Conservation (phyloP, 2,888 invertebrate genomes). For the Stenolophus ochropezus region DNA sequence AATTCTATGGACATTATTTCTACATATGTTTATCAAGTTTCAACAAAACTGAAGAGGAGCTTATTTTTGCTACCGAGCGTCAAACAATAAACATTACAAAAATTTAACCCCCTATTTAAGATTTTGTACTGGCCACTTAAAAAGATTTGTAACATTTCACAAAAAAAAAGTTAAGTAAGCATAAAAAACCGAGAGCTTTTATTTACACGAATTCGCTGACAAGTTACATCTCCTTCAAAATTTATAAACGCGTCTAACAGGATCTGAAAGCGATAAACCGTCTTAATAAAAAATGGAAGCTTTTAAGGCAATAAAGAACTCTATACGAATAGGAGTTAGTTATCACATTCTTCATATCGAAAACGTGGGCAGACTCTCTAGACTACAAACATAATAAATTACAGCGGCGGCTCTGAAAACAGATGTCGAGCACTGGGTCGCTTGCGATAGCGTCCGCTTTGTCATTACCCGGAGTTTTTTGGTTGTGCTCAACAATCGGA, state of each 20-base stretch:
- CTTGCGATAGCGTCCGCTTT: background rate
- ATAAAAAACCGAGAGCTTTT: too few species aligned
- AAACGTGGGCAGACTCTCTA: background rate
- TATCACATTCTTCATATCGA: conserved; percentile 31
- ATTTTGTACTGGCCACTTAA: too few species aligned
- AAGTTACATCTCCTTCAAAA: background rate
- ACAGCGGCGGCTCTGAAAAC: conserved; percentile 8
- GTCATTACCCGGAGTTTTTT: conserved; percentile 33
- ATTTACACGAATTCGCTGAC: background rate
- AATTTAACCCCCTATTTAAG: too few species aligned
- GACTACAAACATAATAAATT: conserved; percentile 39
- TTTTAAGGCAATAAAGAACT: conserved; percentile 24
- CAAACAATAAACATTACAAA: too few species aligned
- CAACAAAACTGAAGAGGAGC: too few species aligned
- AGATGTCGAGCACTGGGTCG: conserved; percentile 2
- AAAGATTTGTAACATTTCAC: too few species aligned
- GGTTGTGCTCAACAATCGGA: conserved; percentile 3
- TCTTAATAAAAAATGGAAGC: conserved; percentile 24
- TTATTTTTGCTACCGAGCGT: too few species aligned
- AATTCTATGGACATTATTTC: too few species aligned
- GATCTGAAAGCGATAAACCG: background rate
- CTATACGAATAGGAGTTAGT: conserved; percentile 2
- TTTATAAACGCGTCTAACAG: background rate
- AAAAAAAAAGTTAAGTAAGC: too few species aligned
- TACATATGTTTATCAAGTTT: too few species aligned